Evolutionary conservation across 2,113 vertebrate species (phyloP), one percentile per base, ranked within the genome.

Genomic region (Zeus faber): DNA sequence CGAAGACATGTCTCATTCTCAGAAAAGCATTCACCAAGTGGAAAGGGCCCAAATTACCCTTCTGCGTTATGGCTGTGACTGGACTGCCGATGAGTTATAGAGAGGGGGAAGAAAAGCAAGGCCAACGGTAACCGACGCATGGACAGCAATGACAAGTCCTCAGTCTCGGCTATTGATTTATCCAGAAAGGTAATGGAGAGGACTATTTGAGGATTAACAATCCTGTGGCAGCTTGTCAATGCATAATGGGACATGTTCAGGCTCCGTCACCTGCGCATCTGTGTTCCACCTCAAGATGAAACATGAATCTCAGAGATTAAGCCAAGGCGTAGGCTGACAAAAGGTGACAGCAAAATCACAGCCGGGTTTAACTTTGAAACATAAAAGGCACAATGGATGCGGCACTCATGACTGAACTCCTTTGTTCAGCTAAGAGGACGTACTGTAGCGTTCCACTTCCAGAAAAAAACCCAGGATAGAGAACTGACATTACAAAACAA

Each of bases 181-280:
- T 54, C 16, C 2, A 25, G 44, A 55, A 43, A 29, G 58, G 54
- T 48, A 58, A 69, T 37, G 22, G 45, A 40, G 40, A 69, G 26
- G 54, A 67, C 60, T 57, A 70, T 43, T 39, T 46, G 62, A 61
- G 62, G 26, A 66, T 76, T 58, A 70, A 53, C 44, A 56, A 46
- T 62, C 61, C 47, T 60, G 62, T 40, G 70, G 55, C 40, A 49
- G 35, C 63, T 54, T 73, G 63, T 76, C 67, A 62, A 11, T 27
- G 29, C 49, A 51, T 67, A 62, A 66, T 59, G 8, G 57, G 31
- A 43, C 21, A 57, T 20, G 48, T 61, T 68, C 37, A 58, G 7
- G 27, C 43, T 23, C 1, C 0, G 18, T n/a, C n/a, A n/a, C n/a
- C n/a, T n/a, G n/a, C n/a, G n/a, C n/a, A n/a, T n/a, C n/a, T n/a